These are phyloP conservation scores for Xanthia icteritia DNA, from an alignment of 2,888 invertebrate genomes.

Conservation along the genomic window DNA sequence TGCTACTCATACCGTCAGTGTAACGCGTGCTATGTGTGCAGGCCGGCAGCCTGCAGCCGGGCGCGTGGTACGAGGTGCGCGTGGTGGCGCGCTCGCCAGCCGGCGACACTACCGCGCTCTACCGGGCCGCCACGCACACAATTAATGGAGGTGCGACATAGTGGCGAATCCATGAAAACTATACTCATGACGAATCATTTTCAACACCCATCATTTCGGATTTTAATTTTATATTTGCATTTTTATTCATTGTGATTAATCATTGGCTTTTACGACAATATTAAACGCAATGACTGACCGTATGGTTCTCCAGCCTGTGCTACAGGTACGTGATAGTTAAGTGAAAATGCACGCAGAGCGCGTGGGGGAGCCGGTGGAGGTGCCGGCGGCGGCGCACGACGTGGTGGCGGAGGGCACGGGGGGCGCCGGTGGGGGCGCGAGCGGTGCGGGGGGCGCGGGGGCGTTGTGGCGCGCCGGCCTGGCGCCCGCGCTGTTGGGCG, in stretches of 20 bases:
- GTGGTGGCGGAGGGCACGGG: constrained; percentile 63
- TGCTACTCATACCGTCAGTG: not conserved
- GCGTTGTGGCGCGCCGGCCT: constrained; percentile 67
- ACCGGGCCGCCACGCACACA: constrained; percentile 89
- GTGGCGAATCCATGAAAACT: constrained; percentile 27
- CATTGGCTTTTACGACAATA: not conserved
- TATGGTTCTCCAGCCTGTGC: not conserved
- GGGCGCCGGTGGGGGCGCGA: constrained; percentile 53
- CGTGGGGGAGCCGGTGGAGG: constrained; percentile 77
- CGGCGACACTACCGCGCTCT: constrained; percentile 89
- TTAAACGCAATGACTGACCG: too few species aligned
- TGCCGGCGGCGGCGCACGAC: constrained; percentile 67
- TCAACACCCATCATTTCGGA: not conserved
- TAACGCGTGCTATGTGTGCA: constrained; percentile 67
- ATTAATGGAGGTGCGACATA: constrained; percentile 84
- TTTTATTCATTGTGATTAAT: not conserved
- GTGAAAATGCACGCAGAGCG: constrained; percentile 68
- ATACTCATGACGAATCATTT: not conserved
- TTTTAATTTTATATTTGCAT: not conserved
- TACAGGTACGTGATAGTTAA: constrained; percentile 1
- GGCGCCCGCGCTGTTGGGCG: constrained; percentile 72
- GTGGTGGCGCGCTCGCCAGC: constrained; percentile 89
- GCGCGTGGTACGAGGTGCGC: constrained; percentile 91
- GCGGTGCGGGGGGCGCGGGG: constrained; percentile 61
- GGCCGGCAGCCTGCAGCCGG: constrained; percentile 87